Base-by-base conservation (phyloP, 30 jellyfish, hydroid and myxozoan species). In the Aurelia sp. region DNA sequence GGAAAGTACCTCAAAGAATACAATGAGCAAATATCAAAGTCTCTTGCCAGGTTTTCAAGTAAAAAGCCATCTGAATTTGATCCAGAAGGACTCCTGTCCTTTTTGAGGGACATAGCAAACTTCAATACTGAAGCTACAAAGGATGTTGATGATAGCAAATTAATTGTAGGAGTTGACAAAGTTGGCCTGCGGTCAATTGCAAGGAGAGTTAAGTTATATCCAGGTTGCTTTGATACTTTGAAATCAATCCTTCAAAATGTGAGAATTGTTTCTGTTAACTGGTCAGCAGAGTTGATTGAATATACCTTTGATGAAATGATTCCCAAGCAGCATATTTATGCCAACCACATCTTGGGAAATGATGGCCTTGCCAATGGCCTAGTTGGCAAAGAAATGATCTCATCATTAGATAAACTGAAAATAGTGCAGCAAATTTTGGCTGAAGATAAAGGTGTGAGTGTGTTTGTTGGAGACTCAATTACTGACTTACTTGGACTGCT, bases 391-490 rank as follows among this genome's bases (percentile, higher is more conserved):
- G 74, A 69, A 8, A 63, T 74, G 84, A 88, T 80, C 20, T 60
- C 87, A 30, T 80, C 96, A 1, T 63, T 58, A 21, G 91, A 88
- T 73, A 88, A 88, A 71, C 21, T 51, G 69, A 71, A 62, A 13
- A 8, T 79, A 17, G 85, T 79, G 12, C 48, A 58, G 79, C 15
- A 67, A 8, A 15, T 78, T 4, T 21, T 88, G 11, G 41, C 63
- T 4, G 74, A 62, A 31, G 59, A 59, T 17, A 41, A 60, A 10
- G 85, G 85, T 18, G 62, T 68, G n/a, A 55, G 74, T 48, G 59
- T 88, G 11, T 88, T 88, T 71, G 91, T 88, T 8, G 96, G 96
- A 1, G 96, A 88, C 55, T 88, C 96, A 11, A 78, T 80, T 27
- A 88, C 91, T 18, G 96, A 88, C 63, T 51, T 88, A 18, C 72